Conservation (phyloP, 53 echinoderm and acorn worm genomes). For the Apostichopus leukothele region DNA sequence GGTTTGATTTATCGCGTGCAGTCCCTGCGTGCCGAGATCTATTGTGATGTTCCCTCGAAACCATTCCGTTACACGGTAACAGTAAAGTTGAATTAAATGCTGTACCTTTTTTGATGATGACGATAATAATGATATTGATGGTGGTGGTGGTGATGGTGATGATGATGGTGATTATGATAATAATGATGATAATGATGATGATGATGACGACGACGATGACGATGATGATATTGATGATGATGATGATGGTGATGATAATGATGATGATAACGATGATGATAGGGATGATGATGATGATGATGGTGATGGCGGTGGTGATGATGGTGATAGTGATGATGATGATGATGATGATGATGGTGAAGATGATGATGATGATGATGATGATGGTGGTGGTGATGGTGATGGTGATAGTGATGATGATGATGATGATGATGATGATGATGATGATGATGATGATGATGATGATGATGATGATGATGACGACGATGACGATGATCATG, state of each 20-base stretch:
- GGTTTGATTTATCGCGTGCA: not conserved
- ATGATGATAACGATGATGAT: too few species aligned
- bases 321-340: too few species aligned
- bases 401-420: not conserved
- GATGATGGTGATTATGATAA: not conserved
- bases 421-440: not conserved
- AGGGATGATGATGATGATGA: too few species aligned
- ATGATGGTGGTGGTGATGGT: not conserved
- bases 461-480: not conserved
- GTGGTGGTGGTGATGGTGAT: not conserved
- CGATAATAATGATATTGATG: not conserved
- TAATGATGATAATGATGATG: not conserved
- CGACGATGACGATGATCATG: not conserved
- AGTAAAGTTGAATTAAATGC: too few species aligned
- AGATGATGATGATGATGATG: too few species aligned
- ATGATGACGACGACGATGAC: not conserved
- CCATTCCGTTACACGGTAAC: not conserved
- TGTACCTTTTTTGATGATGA: not conserved
- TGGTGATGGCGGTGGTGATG: too few species aligned
- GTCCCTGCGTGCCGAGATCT: not conserved
- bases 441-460: not conserved
- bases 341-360: too few species aligned
- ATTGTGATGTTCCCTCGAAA: not conserved
- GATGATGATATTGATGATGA: slow-evolving; percentile 12
- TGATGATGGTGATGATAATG: slow-evolving; percentile 22